Evolutionary conservation across 2,113 vertebrate genomes (phyloP), one percentile per base, ranked within the genome.

Genomic region (Platichthys stellatus): DNA sequence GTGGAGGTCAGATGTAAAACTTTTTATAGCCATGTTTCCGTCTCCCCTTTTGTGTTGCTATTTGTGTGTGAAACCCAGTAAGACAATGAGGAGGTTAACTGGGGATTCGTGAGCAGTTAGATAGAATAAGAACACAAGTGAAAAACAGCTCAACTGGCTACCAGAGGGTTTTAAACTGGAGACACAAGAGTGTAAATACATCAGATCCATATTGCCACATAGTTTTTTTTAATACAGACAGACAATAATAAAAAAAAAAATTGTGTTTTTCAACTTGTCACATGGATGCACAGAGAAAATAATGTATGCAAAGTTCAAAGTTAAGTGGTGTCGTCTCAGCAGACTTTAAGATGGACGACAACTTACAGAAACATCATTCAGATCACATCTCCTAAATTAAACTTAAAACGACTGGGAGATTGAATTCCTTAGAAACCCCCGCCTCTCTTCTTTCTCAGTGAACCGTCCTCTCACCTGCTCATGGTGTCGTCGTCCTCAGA

Each of bases 401-500:
- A 51, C 51, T 31, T 31, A 28, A 31, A 31, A 31, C 31, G 6
- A 31, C 31, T 1, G 7, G 6, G 31, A 31, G 6, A 5, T 31
- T 31, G 31, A 31, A 31, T 1, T 31, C 31, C 31, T 31, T 8
- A 31, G 23, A 31, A 31, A 31, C 31, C 31, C 1, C 31, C 1
- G 28, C 28, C 1, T 31, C 5, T 31, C 31, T 3, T 3, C 45
- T 49, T 49, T 11, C 7, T 5, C 54, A 17, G 73, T 2, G 17
- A 45, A 62, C 24, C 0, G 14, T 6, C 17, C 35, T 3, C 11
- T 61, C 53, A 97, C 96, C 96, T 95, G 94, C 96, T 97, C 94
- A 96, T 96, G 79, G 95, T 94, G 83, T 97, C 96, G 0, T 97
- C 96, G 2, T 97, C 96, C 0, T 97, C 96, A 0, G 96, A 97